These are phyloP conservation scores for Macrochelys suwanniensis DNA, from an alignment of 2,797 vertebrate genomes.

Conservation along the genomic window DNA sequence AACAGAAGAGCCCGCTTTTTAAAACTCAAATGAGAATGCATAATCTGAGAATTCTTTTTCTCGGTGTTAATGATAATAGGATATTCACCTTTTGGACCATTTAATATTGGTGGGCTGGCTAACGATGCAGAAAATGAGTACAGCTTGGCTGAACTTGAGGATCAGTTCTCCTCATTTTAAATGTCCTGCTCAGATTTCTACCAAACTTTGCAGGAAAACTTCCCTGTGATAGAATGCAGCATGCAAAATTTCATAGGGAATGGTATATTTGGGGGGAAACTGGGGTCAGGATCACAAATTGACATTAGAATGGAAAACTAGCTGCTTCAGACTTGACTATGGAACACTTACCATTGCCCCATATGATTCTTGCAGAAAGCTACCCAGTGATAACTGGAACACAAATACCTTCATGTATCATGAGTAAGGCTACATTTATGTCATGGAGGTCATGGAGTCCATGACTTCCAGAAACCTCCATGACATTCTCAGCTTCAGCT, in stretches of 20 bases:
- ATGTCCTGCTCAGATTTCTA: not conserved
- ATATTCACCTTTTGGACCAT: not conserved
- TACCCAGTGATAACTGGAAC: not conserved
- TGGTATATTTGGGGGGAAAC: not conserved
- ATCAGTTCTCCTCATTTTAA: not conserved
- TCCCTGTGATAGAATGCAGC: not conserved
- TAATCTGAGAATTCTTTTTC: constrained; percentile 22
- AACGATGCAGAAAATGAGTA: constrained; percentile 15
- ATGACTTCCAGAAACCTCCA: too few relatives aligned
- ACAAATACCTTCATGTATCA: not conserved
- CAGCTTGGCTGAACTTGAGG: not conserved
- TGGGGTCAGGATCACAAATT: not conserved
- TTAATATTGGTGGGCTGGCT: not conserved
- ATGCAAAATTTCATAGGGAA: not conserved
- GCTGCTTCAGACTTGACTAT: not conserved
- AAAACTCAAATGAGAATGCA: not conserved
- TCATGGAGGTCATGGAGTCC: too few relatives aligned
- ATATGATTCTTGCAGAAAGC: not conserved
- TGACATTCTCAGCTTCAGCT: too few relatives aligned
- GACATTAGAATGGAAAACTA: not conserved
- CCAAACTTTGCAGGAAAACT: not conserved
- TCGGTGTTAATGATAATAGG: constrained; percentile 23
- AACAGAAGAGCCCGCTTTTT: not conserved
- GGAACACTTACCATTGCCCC: not conserved
- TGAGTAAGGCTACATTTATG: not conserved